Conservation (phyloP, 2,113 vertebrate genomes). For the Calidris pygmaea region DNA sequence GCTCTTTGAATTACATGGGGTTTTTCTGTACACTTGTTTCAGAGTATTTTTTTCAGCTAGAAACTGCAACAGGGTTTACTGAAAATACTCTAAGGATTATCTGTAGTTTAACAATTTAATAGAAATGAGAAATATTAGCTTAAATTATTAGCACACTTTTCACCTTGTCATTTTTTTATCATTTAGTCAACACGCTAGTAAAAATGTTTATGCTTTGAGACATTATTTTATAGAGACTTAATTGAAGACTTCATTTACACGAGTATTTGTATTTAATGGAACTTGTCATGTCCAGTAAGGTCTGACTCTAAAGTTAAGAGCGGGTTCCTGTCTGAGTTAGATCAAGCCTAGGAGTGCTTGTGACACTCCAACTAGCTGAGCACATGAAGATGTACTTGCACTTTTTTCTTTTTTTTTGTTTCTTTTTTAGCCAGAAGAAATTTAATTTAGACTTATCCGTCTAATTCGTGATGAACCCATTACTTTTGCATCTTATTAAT, state of each 20-base stretch:
- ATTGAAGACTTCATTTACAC: neutral
- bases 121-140: neutral
- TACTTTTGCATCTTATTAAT: neutral
- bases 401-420: neutral
- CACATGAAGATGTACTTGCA: fast-evolving
- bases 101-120: neutral
- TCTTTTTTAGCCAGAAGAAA: neutral
- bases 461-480: neutral
- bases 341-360: neutral
- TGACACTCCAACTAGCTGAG: neutral
- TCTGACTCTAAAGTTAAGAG: neutral
- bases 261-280: neutral
- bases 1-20: neutral
- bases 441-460: neutral
- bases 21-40: neutral
- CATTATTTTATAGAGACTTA: neutral
- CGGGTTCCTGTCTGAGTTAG: neutral
- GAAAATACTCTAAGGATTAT: neutral
- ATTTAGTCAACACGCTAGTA: neutral
- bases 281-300: neutral
- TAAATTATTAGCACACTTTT: neutral
- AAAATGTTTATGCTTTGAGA: neutral
- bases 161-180: neutral
- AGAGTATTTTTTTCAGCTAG: neutral
- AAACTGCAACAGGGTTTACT: neutral